phyloP scores from a whole-genome alignment of 2,797 vertebrate genomes.

The Coregonus ussuriensis region DNA sequence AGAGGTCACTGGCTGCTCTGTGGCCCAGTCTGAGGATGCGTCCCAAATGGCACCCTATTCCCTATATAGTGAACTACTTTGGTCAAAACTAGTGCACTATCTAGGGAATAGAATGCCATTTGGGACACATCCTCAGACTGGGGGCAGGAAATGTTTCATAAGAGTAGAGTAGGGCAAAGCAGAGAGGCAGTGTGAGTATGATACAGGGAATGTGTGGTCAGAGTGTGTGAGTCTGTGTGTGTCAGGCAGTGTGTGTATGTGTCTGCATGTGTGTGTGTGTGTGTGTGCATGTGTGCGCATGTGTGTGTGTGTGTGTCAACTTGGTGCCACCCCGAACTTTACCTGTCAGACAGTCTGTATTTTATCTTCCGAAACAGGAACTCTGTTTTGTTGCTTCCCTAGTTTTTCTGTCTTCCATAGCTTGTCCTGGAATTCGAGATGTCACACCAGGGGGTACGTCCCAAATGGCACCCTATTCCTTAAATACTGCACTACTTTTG shows the following conservation, averaged over 20 bases:
- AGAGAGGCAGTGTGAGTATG: background rate
- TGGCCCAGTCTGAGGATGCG: background rate
- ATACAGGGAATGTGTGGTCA: background rate
- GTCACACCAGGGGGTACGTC: background rate
- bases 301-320: background rate
- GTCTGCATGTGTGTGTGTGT: background rate
- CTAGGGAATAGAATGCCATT: background rate
- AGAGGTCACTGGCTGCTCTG: constrained; percentile 19
- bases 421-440: constrained; percentile 5
- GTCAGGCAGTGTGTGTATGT: background rate
- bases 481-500: background rate
- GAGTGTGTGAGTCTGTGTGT: background rate
- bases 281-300: background rate
- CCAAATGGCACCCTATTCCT: background rate
- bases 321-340: background rate
- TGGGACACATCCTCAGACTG: background rate
- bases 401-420: constrained; percentile 13
- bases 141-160: constrained; percentile 58
- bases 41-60: no score
- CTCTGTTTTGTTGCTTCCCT: constrained; percentile 17
- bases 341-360: constrained; percentile 14
- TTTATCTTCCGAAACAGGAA: constrained; percentile 12
- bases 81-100: background rate
- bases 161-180: constrained; percentile 33
- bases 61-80: no score